These are phyloP conservation scores for Drosophila tripunctata DNA, from an alignment of 2,888 invertebrate species.

Conservation along the genomic window DNA sequence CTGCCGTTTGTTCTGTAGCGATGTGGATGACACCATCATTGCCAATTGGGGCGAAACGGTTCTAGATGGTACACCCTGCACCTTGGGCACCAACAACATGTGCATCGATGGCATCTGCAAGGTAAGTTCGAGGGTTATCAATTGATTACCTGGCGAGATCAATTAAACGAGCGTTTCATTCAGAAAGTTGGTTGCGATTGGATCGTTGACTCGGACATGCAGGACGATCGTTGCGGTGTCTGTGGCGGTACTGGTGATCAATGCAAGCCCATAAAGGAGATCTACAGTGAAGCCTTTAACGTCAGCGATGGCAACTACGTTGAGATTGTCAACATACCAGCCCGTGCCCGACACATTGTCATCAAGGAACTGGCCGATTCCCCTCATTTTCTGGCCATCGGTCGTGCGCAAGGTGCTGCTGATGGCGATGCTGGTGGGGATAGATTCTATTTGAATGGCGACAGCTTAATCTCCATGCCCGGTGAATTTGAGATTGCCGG, in stretches of 20 bases:
- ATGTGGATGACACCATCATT: conserved; percentile 89
- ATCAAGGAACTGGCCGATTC: conserved; percentile 91
- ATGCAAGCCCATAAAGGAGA: conserved; percentile 88
- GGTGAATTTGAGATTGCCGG: conserved; percentile 94
- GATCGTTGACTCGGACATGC: conserved; percentile 91
- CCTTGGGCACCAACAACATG: conserved; percentile 91
- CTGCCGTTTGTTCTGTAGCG: conserved; percentile 93
- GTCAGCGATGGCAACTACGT: conserved; percentile 86
- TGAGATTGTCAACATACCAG: conserved; percentile 89
- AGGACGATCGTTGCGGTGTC: conserved; percentile 93
- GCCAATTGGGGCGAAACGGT: conserved; percentile 91
- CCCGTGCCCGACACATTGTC: conserved; percentile 91
- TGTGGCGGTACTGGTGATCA: conserved; percentile 93
- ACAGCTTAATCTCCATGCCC: conserved; percentile 89
- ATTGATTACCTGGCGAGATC: conserved; percentile 36
- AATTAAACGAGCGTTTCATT: conserved; percentile 83
- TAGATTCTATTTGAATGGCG: conserved; percentile 91
- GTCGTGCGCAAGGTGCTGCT: conserved; percentile 87
- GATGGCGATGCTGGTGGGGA: too few species aligned
- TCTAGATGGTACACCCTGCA: conserved; percentile 94
- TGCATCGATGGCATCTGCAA: conserved; percentile 91
- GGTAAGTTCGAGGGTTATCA: conserved; percentile 84
- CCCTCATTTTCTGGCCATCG: conserved; percentile 92
- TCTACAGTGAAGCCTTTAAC: conserved; percentile 85
- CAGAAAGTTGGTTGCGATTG: conserved; percentile 97